phyloP scores from a whole-genome alignment of 1,140 invertebrate species.

The Drosophila quadrilineata region DNA sequence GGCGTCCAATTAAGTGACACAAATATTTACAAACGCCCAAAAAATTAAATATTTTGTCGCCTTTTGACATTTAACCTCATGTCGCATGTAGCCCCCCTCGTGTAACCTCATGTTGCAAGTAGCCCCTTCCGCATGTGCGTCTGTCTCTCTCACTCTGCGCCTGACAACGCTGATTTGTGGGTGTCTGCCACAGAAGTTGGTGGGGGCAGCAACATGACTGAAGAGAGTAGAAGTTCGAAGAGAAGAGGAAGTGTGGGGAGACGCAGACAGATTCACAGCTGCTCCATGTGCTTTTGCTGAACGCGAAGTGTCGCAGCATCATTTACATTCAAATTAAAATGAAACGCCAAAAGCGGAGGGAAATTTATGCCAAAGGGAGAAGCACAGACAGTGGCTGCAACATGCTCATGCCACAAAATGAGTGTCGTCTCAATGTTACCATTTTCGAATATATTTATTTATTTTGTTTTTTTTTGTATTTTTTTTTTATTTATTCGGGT shows the following conservation, averaged over 20 bases:
- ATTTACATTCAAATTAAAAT: slow-evolving; percentile 79
- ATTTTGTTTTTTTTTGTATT: too few relatives aligned
- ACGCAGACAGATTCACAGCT: slow-evolving; percentile 45
- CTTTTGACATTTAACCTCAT: slow-evolving; percentile 70
- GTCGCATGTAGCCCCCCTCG: too few relatives aligned
- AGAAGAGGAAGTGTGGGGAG: neutral
- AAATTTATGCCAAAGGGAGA: slow-evolving; percentile 72
- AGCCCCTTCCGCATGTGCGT: neutral
- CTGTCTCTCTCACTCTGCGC: slow-evolving; percentile 23
- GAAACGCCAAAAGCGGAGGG: slow-evolving; percentile 59
- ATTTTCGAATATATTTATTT: too few relatives aligned
- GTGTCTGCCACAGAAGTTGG: neutral
- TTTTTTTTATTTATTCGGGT: too few relatives aligned
- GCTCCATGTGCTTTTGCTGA: slow-evolving; percentile 15
- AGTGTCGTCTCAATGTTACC: too few relatives aligned
- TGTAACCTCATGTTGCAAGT: too few relatives aligned
- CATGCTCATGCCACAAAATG: neutral
- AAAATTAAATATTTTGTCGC: slow-evolving; percentile 78
- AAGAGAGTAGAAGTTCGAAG: neutral
- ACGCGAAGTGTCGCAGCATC: slow-evolving; percentile 54
- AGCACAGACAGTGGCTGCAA: neutral
- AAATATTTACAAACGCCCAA: slow-evolving; percentile 75
- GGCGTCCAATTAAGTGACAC: slow-evolving; percentile 69
- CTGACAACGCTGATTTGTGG: slow-evolving; percentile 42
- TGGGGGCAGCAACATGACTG: too few relatives aligned